Evolutionary conservation across 1,140 invertebrate species (phyloP), one percentile per base, ranked within the genome.

Genomic region (Lepidurus packardi): DNA sequence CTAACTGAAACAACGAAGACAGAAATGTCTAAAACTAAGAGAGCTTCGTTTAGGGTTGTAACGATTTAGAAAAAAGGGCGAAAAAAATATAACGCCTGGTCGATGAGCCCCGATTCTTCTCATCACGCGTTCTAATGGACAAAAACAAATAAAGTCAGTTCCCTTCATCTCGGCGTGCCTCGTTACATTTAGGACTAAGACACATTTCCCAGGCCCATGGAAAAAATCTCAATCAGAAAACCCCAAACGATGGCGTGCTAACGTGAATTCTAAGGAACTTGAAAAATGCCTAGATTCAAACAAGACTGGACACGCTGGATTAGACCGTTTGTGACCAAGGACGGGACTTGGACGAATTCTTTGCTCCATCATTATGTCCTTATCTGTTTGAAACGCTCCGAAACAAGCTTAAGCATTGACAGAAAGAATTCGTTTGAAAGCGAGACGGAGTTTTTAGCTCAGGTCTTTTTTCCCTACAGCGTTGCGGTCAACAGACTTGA

Each of bases 301-400:
- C 53, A 7, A 65, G 53, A 21, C 45, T 8, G 45, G 45, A 13
- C 21, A 65, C 13, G 53, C 53, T 65, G 13, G 16, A 65, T 65
- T 7, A 65, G 21, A 65, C 16, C 9, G 6, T 65, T 65, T 16
- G 16, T n/a, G 21, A 65, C 16, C 53, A 65, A 3, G 6, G 21
- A 65, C 53, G 21, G 53, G 53, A 65, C 13, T 34, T 65, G 53
- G 8, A 13, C 53, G 53, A 65, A 65, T 65, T 65, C 53, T 65
- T 65, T 16, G 53, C 53, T 65, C 53, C 53, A 65, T 65, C 53
- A 65, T 65, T 65, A 65, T 16, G 53, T 65, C n/a, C 21, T 65
- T 65, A 65, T 65, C 53, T 65, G 9, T 65, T 16, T 21, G 16
- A 65, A 65, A 65, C 16, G 53, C 21, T 65, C 9, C 6, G 13